Conservation (phyloP, 2,888 invertebrate species). For the Stegophylla sp. region DNA sequence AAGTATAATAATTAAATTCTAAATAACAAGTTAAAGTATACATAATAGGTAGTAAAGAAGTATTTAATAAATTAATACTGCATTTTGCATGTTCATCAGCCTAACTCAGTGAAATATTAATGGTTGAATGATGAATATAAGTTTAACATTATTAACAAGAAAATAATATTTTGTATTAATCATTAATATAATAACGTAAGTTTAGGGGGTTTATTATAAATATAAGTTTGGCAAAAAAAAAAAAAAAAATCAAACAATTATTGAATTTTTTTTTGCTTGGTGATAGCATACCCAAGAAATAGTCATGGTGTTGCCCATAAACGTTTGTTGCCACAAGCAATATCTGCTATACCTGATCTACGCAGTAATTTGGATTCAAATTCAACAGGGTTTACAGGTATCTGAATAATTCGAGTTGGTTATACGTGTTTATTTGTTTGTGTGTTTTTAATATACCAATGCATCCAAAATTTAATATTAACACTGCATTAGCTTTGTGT, state of each 20-base stretch:
- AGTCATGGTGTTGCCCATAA: slow-evolving; percentile 85
- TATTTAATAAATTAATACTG: not conserved
- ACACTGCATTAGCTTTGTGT: slow-evolving; percentile 48
- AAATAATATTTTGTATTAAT: not conserved
- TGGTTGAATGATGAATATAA: slow-evolving; percentile 23
- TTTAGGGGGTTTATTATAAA: not conserved
- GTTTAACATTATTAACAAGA: slow-evolving; percentile 16
- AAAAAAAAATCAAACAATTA: slow-evolving; percentile 6
- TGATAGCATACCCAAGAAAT: slow-evolving; percentile 71
- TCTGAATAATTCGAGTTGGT: slow-evolving; percentile 45
- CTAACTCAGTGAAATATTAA: slow-evolving; percentile 1
- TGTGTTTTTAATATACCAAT: slow-evolving; percentile 26
- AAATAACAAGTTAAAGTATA: not conserved
- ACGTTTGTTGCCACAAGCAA: slow-evolving; percentile 83
- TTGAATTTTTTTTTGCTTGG: slow-evolving; percentile 53
- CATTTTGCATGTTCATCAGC: not conserved
- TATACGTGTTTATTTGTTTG: slow-evolving; percentile 43
- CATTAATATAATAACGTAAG: not conserved
- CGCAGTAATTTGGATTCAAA: slow-evolving; percentile 70
- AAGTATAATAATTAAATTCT: not conserved
- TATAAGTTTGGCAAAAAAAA: not conserved
- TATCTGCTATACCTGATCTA: slow-evolving; percentile 86
- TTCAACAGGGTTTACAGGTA: slow-evolving; percentile 62
- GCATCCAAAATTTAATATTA: slow-evolving; percentile 34
- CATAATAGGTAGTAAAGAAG: not conserved